Base-by-base conservation (phyloP, 2,113 vertebrate genomes). In the Phalacrocorax brasilianus region DNA sequence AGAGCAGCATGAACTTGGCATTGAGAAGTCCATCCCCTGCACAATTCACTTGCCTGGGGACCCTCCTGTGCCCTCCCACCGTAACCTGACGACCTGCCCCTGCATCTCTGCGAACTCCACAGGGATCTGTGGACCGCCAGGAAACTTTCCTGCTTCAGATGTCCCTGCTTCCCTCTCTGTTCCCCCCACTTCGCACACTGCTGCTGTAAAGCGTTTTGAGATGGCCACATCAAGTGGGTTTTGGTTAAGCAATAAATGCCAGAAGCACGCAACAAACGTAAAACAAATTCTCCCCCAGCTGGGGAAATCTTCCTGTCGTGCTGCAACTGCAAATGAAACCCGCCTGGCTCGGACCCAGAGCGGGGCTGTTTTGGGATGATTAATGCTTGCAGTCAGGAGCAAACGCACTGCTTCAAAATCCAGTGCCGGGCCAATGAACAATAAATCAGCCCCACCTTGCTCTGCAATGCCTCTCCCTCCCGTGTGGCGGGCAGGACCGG, bases 361-460 rank as follows among this genome's bases (percentile, higher is more conserved):
- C 2, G n/a, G 55, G 87, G 33, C 95, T 95, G 71, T 27, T 93
- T 5, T 0, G 14, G 92, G 92, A 95, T 97, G 96, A 97, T 97
- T 95, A 97, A 97, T 95, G 95, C 84, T 80, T 89, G 89, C 91
- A 95, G 95, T 82, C 84, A 95, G 96, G 78, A 96, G 92, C 94
- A 94, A 96, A 95, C 0, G 45, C 44, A 3, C 89, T 93, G 91
- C 94, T 97, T 95, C 89, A 62, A 95, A 92, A 89, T 73, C 94
- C 89, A 94, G 88, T 0, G 11, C 81, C 1, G 17, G 81, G 94
- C 93, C 79, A 88, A 72, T 28, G 94, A 91, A 76, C 95, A 93
- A 95, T 96, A 97, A 96, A 97, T 95, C 97, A 97, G 95, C 93
- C 96, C 94, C 95, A 96, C 95, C 96, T 97, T 88, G 56, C 95